Percentiles rank a stretch among this genome's conserved stretches.
These are phyloP conservation scores for Fukomys damarensis DNA, from an alignment of 2,113 vertebrate species.

Conservation along the genomic window DNA sequence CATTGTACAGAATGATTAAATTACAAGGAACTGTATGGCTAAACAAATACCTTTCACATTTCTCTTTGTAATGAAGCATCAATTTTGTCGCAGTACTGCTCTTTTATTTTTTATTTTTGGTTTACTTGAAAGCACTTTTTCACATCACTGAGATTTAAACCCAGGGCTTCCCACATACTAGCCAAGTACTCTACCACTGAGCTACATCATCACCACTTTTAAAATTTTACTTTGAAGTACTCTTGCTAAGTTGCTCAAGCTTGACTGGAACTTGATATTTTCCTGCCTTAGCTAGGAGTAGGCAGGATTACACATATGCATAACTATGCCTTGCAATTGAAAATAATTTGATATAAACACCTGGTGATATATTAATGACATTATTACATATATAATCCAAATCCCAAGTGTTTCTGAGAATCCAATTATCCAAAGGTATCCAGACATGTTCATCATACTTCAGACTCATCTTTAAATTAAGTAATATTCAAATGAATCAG, in stretches of 20 bases:
- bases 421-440: not conserved
- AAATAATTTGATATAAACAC: slow-evolving; percentile 22
- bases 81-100: not conserved
- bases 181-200: no score
- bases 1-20: not conserved
- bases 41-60: not conserved
- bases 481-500: not conserved
- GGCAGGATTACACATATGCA: not conserved
- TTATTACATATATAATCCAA: not conserved
- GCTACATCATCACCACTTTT: not conserved
- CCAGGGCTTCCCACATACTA: not conserved
- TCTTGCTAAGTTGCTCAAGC: not conserved
- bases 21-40: not conserved
- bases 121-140: not conserved
- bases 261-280: not conserved
- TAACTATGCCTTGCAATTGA: not conserved
- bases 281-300: not conserved
- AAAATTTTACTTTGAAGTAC: not conserved
- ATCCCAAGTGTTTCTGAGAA: not conserved
- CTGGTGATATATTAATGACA: not conserved
- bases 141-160: not conserved
- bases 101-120: slow-evolving; percentile 7
- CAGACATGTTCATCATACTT: not conserved
- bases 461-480: slow-evolving; percentile 14
- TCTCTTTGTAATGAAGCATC: not conserved